Evolutionary conservation across 1,140 invertebrate species (phyloP).

Genomic region (Plectus sambesii): DNA sequence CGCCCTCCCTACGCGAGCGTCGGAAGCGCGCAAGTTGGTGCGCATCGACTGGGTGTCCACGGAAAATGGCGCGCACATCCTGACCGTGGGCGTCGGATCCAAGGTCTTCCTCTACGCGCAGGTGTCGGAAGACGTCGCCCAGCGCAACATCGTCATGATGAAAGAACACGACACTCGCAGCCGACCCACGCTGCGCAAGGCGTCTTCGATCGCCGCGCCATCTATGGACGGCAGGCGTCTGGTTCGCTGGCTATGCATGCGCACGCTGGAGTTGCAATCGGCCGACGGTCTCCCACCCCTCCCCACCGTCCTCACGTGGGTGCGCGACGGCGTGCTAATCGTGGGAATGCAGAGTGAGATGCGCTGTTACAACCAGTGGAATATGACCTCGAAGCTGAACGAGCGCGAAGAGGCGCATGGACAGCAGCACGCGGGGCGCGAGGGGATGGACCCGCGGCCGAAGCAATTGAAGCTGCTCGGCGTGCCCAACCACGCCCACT

Average conservation of each 20-base stretch:
- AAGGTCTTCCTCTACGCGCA: slow-evolving; percentile 56
- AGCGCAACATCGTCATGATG: slow-evolving; percentile 41
- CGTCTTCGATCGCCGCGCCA: slow-evolving; percentile 25
- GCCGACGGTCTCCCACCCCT: slow-evolving; percentile 87
- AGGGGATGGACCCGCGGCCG: background rate
- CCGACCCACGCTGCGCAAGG: slow-evolving; percentile 33
- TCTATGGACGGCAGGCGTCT: slow-evolving; percentile 28
- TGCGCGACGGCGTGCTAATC: slow-evolving; percentile 87
- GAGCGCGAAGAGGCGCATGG: slow-evolving; percentile 7
- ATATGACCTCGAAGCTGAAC: slow-evolving; percentile 18
- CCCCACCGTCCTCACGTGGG: slow-evolving; percentile 97
- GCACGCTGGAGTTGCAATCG: slow-evolving; percentile 76
- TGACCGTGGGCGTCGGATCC: slow-evolving; percentile 88
- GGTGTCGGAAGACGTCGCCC: slow-evolving; percentile 48
- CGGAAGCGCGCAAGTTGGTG: slow-evolving; percentile 16
- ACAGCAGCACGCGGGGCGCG: background rate
- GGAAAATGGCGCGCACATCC: slow-evolving; percentile 92
- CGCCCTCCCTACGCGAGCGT: slow-evolving; percentile 3
- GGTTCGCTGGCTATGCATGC: slow-evolving; percentile 79
- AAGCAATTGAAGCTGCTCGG: slow-evolving; percentile 4
- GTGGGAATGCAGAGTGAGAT: slow-evolving; percentile 99
- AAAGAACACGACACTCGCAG: slow-evolving; percentile 32
- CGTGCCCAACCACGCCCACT: slow-evolving; percentile 1
- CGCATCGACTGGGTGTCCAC: slow-evolving; percentile 91
- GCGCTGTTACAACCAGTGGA: slow-evolving; percentile 97